Base-by-base conservation (phyloP, 2,888 invertebrate species). In the Pristionchus arcanus region DNA sequence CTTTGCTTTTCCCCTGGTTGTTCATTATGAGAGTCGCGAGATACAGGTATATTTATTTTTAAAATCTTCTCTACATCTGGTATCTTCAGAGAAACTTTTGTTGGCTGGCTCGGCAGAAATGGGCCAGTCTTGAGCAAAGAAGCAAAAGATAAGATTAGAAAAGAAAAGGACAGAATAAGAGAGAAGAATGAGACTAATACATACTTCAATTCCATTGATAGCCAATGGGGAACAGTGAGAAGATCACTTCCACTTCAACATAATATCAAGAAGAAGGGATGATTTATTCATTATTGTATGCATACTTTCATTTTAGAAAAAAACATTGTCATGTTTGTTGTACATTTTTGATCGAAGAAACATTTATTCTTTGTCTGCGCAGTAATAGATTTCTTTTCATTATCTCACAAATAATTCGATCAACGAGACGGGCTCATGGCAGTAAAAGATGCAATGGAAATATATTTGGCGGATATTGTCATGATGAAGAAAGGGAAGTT, bases 1-100 rank as follows among this genome's bases (percentile, higher is more conserved):
- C 84, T 85, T 55, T 85, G 59, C 37, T 85, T 34, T 85, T 85
- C 59, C 84, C 84, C 2, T 85, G 84, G 84, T 49, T 85, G 59
- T 85, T 85, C 34, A 85, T 85, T 9, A 21, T 55, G n/a, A 55
- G n/a, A 59, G 84, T 85, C 0, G 16, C 55, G 0, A 59, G 31
- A 31, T 85, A 85, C 59, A 55, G 28, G 84, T 59, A 55, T 2
- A 59, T n/a, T 55, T 4, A 28, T 31, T 11, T 2, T 11, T 2
- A 49, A 42, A 34, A 42, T 37, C 3, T 37, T 4, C 0, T 3
- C 2, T 16, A 42, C 5, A 13, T 71, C 7, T n/a, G 0, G 15
- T 71, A 11, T 25, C 71, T 81, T 49, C 42, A 81, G 81, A 28
- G 25, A 42, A 4, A 81, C 49, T 0, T 53, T 81, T n/a, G 0